Conservation (phyloP, 2,888 invertebrate genomes). For the Eristalis pertinax region DNA sequence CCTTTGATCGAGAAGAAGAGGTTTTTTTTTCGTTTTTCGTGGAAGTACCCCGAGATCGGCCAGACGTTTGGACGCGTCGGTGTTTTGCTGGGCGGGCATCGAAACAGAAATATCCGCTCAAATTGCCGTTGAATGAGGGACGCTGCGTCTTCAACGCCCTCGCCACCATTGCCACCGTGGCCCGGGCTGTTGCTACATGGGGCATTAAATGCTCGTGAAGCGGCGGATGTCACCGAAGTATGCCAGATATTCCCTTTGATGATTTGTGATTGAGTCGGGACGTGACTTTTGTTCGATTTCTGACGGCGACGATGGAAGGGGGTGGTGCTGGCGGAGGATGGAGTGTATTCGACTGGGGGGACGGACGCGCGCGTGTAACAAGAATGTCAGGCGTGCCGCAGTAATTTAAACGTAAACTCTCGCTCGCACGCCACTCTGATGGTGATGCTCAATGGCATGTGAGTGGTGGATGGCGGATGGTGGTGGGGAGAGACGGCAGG, state of each 20-base stretch:
- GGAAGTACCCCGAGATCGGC: constrained; percentile 43
- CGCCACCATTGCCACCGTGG: not conserved
- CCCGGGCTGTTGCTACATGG: constrained; percentile 4
- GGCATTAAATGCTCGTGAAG: constrained; percentile 62
- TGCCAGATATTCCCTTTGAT: constrained; percentile 69
- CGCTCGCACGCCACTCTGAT: constrained; percentile 8
- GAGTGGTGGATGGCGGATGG: constrained; percentile 8
- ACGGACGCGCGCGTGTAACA: constrained; percentile 59
- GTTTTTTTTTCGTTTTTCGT: constrained; percentile 32
- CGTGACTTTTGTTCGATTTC: constrained; percentile 69
- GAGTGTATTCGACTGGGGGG: not conserved
- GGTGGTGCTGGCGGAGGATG: too few species aligned
- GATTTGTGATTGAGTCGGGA: constrained; percentile 70
- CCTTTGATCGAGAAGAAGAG: constrained; percentile 35
- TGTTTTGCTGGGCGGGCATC: constrained; percentile 15
- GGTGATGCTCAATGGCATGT: not conserved
- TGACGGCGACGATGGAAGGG: not conserved
- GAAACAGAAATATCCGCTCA: constrained; percentile 31
- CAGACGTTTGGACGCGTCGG: constrained; percentile 4
- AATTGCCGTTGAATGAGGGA: constrained; percentile 9
- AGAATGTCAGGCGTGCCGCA: constrained; percentile 72
- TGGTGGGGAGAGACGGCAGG: constrained; percentile 39
- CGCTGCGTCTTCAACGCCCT: too few species aligned
- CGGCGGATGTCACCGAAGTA: constrained; percentile 65
- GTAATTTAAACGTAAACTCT: constrained; percentile 68